Evolutionary conservation across 2,888 invertebrate species (phyloP).

Genomic region (Zhuqinia jingwanae): DNA sequence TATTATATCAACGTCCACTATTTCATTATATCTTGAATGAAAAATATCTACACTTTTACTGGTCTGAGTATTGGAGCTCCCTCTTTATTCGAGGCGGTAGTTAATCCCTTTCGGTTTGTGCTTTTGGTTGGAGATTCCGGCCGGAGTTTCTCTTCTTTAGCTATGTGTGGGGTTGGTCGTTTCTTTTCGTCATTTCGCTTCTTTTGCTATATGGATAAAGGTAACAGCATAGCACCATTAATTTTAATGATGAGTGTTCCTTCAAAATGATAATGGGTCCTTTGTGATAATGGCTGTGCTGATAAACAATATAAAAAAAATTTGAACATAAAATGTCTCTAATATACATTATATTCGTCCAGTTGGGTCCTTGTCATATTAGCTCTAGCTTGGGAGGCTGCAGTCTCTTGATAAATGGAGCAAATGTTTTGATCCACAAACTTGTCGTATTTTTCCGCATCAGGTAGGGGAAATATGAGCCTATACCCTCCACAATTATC

Average conservation of each 20-base stretch:
- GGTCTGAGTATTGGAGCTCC: constrained; percentile 6
- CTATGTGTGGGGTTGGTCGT: constrained; percentile 59
- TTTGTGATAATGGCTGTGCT: background rate
- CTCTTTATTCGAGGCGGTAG: constrained; percentile 41
- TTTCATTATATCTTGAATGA: background rate
- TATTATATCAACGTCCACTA: too few relatives aligned
- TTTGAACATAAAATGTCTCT: background rate
- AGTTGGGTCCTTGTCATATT: constrained; percentile 87
- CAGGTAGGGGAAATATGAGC: constrained; percentile 76
- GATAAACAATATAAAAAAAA: background rate
- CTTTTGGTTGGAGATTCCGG: constrained; percentile 73
- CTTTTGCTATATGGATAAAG: constrained; percentile 65
- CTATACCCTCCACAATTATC: constrained; percentile 89
- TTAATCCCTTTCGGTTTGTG: constrained; percentile 23
- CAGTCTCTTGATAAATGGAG: constrained; percentile 88
- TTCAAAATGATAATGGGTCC: background rate
- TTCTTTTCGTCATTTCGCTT: constrained; percentile 76
- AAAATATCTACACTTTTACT: constrained; percentile 15
- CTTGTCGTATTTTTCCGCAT: constrained; percentile 85
- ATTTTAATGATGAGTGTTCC: too few relatives aligned
- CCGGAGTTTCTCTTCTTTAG: constrained; percentile 71
- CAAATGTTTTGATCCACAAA: constrained; percentile 89
- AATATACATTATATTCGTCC: constrained; percentile 85
- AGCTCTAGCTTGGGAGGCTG: constrained; percentile 89
- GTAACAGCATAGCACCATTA: background rate